Base-by-base conservation (phyloP, 1,140 invertebrate species). In the Sycobia sp. region DNA sequence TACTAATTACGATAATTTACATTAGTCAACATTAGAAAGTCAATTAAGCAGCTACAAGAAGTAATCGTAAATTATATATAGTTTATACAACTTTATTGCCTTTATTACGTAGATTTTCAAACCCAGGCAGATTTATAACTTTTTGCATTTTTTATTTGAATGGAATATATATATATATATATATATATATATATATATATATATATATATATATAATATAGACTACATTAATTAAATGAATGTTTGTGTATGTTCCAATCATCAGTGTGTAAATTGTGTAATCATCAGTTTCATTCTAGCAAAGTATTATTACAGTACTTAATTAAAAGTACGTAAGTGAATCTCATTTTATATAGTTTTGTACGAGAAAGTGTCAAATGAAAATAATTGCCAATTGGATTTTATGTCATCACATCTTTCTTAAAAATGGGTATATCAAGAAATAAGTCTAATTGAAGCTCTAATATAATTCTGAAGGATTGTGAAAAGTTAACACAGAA, bases 311-410 rank as follows among this genome's bases (percentile, higher is more conserved):
- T 36, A 23, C 2, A 9, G 18, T 53, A 61, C 49, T 53, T 51
- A 60, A n/a, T n/a, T n/a, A n/a, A n/a, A 44, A 53, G 25, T 53
- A 61, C 46, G 25, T 18, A 25, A 61, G 10, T 51, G 58, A 60
- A 60, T 60, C 36, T 60, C 47, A 32, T 39, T 60, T 43, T 60
- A 23, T 14, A 27, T 10, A 13, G 29, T 50, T 50, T 59, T 36
- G 23, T 56, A 57, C 23, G 16, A 9, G 18, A 44, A 10, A 29
- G 25, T 56, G 32, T 47, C n/a, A 44, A 44, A 25, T 16, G 2
- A 58, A 58, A 25, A 29, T 32, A 47, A 44, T 44, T 13, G n/a
- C n/a, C n/a, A n/a, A n/a, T 32, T 44, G 8, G 7, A 44, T 32
- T 32, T 56, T 29, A n/a, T n/a, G n/a, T n/a, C n/a, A n/a, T n/a